phyloP scores from a whole-genome alignment of 2,888 invertebrate species.

The Zaprionus lineosus region DNA sequence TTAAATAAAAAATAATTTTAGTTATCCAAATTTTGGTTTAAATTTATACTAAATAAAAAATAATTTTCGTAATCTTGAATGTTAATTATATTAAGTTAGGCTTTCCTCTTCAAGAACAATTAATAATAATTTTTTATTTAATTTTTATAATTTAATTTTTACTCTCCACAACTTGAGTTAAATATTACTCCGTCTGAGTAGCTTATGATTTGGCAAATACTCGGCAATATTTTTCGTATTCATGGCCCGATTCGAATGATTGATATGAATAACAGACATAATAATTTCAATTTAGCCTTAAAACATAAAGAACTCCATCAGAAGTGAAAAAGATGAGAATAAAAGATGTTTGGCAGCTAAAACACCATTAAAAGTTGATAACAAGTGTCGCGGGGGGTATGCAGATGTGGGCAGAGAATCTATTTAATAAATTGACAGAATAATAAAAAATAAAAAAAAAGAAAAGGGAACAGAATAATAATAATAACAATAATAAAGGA shows the following conservation, averaged over 20 bases:
- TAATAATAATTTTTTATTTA: too few relatives aligned
- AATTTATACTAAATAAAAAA: too few relatives aligned
- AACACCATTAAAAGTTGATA: slow-evolving; percentile 72
- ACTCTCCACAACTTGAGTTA: too few relatives aligned
- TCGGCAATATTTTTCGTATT: slow-evolving; percentile 27
- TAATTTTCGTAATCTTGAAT: too few relatives aligned
- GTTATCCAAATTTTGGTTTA: too few relatives aligned
- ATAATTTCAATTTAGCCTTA: slow-evolving; percentile 46
- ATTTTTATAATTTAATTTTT: too few relatives aligned
- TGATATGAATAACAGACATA: slow-evolving; percentile 53
- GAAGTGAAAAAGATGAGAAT: neutral
- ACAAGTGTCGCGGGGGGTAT: slow-evolving; percentile 60
- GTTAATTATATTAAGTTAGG: too few relatives aligned
- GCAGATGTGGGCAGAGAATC: slow-evolving; percentile 41
- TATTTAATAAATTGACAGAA: slow-evolving; percentile 32
- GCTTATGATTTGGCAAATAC: slow-evolving; percentile 7
- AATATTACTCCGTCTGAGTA: neutral
- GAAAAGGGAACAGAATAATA: slow-evolving; percentile 8
- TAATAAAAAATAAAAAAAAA: neutral
- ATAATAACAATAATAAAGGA: slow-evolving; percentile 27
- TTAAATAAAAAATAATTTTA: too few relatives aligned
- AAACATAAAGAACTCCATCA: slow-evolving; percentile 28
- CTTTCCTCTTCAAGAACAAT: too few relatives aligned
- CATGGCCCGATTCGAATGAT: slow-evolving; percentile 49
- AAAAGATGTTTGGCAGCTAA: slow-evolving; percentile 31